These are phyloP conservation scores for Cyrtonyx montezumae DNA, from an alignment of 2,113 vertebrate species.

Conservation along the genomic window DNA sequence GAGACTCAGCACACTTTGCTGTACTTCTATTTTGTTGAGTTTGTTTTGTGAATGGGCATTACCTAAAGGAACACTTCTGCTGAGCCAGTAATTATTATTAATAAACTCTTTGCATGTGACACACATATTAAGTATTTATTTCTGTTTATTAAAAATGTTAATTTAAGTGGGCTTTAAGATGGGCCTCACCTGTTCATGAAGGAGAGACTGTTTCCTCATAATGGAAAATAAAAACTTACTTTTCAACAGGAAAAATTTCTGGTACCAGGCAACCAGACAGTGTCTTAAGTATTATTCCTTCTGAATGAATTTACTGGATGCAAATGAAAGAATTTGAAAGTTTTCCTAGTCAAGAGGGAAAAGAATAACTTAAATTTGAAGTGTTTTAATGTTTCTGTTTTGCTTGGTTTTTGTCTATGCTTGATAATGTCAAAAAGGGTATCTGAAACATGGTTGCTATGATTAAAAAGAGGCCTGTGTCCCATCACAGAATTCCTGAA, in stretches of 20 bases:
- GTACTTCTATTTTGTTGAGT: fast-evolving
- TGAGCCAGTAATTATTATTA: background rate
- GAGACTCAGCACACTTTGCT: fast-evolving
- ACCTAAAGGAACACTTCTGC: background rate
- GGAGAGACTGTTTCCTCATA: background rate
- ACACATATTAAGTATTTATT: background rate
- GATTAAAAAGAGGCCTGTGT: conserved; percentile 35
- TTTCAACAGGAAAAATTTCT: conserved; percentile 24
- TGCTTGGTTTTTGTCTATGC: conserved; percentile 22
- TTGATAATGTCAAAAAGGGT: conserved; percentile 32
- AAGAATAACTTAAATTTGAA: conserved; percentile 1
- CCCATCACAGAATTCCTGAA: background rate
- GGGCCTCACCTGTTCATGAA: background rate
- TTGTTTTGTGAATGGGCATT: background rate
- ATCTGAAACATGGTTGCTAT: conserved; percentile 37
- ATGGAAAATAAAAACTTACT: conserved; percentile 5
- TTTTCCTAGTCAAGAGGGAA: conserved; percentile 2
- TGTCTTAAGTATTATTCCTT: conserved; percentile 13
- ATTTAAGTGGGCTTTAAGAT: background rate
- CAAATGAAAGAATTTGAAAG: conserved; percentile 37
- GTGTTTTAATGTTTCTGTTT: conserved; percentile 44
- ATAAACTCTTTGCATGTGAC: background rate
- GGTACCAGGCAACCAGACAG: conserved; percentile 23
- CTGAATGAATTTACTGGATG: conserved; percentile 20
- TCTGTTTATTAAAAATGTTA: no score